These are phyloP conservation scores for Muscidifurax raptorellus DNA, from an alignment of 1,140 invertebrate species.

Conservation along the genomic window DNA sequence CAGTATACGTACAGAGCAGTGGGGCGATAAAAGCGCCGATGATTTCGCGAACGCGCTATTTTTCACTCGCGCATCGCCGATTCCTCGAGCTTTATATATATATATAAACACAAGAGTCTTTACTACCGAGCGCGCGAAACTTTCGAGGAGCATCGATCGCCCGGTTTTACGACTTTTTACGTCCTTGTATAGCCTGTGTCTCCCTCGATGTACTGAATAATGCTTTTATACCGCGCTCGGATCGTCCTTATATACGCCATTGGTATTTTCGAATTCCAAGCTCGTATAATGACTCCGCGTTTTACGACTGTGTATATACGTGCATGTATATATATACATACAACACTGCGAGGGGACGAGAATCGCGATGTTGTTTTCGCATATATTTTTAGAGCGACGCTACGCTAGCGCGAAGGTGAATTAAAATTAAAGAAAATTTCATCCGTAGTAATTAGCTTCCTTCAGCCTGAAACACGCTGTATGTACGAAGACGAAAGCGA, in stretches of 20 bases:
- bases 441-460: too few species aligned
- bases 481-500: too few species aligned
- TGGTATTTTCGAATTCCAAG: neutral
- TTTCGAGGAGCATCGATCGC: neutral
- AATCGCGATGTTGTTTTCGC: neutral
- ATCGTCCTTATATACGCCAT: neutral
- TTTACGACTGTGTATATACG: neutral
- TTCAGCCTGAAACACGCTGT: too few species aligned
- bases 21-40: slow-evolving; percentile 27
- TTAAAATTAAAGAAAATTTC: too few species aligned
- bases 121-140: slow-evolving; percentile 2
- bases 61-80: slow-evolving; percentile 43
- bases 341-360: neutral
- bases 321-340: neutral
- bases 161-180: slow-evolving; percentile 10
- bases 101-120: slow-evolving; percentile 1
- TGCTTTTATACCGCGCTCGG: neutral
- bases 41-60: slow-evolving; percentile 36
- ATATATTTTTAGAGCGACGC: neutral
- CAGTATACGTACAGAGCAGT: neutral
- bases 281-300: neutral
- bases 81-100: slow-evolving; percentile 3
- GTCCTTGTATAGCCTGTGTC: neutral
- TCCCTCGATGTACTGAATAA: slow-evolving; percentile 3
- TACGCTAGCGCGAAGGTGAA: too few species aligned